Evolutionary conservation across 2,888 invertebrate genomes (phyloP).

Genomic region (Habroteleia sp.): DNA sequence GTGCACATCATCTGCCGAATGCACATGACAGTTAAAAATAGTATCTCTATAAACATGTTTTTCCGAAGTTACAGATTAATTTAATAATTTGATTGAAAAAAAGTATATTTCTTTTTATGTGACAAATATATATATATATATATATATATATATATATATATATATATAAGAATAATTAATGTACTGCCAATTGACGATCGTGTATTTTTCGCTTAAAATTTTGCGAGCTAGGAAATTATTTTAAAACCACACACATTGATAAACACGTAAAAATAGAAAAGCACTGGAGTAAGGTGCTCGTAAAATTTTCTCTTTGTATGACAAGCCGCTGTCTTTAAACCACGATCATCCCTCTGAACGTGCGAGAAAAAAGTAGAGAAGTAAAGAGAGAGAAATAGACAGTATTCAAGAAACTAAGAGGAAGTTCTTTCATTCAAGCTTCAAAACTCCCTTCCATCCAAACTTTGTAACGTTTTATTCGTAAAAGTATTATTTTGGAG

Average conservation of each 20-base stretch:
- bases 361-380: slow-evolving; percentile 49
- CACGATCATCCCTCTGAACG: slow-evolving; percentile 74
- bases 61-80: slow-evolving; percentile 7
- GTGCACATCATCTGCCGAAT: slow-evolving; percentile 45
- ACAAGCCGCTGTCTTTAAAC: slow-evolving; percentile 75
- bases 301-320: slow-evolving; percentile 78
- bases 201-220: too few relatives aligned
- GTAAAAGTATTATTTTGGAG: slow-evolving; percentile 49
- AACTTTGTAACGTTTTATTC: slow-evolving; percentile 61
- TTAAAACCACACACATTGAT: slow-evolving; percentile 77
- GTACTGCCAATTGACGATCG: too few relatives aligned
- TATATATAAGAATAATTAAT: too few relatives aligned
- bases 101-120: slow-evolving; percentile 10
- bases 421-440: slow-evolving; percentile 72
- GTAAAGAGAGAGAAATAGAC: slow-evolving; percentile 60
- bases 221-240: slow-evolving; percentile 76
- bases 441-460: slow-evolving; percentile 68
- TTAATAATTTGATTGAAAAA: slow-evolving; percentile 2
- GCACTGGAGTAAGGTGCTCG: slow-evolving; percentile 69
- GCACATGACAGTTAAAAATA: slow-evolving; percentile 47
- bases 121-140: too few relatives aligned
- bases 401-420: slow-evolving; percentile 58
- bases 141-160: too few relatives aligned
- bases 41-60: neutral
- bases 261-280: slow-evolving; percentile 72